phyloP scores from a whole-genome alignment of 2,113 vertebrate genomes.

The Pseudorectes ferrugineus region DNA sequence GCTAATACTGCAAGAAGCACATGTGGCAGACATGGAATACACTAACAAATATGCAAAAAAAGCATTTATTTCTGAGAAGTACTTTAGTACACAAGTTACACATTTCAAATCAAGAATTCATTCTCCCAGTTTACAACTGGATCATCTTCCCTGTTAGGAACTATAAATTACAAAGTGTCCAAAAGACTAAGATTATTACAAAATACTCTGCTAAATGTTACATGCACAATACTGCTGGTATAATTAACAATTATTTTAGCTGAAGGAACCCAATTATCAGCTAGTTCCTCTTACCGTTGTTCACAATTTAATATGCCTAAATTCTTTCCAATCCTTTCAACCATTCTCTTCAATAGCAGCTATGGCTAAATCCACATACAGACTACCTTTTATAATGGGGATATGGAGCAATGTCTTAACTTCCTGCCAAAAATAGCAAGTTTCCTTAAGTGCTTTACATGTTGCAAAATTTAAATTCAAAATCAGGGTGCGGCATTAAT shows the following conservation, averaged over 20 bases:
- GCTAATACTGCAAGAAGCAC: neutral
- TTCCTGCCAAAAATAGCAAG: neutral
- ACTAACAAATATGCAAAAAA: conserved; percentile 37
- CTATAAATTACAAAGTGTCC: neutral
- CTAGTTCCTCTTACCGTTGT: neutral
- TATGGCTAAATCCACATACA: neutral
- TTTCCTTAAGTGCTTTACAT: neutral
- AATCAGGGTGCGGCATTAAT: neutral
- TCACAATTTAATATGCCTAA: neutral
- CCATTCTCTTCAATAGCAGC: neutral
- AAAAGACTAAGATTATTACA: neutral
- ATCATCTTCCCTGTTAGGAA: neutral
- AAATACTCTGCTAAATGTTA: neutral
- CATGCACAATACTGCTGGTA: neutral
- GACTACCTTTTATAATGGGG: neutral
- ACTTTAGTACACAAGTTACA: conserved; percentile 50
- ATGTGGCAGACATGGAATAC: neutral
- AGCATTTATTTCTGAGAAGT: conserved; percentile 46
- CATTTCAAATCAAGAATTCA: conserved; percentile 16
- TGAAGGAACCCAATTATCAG: neutral
- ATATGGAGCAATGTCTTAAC: neutral
- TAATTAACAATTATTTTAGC: neutral
- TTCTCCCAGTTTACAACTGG: conserved; percentile 24
- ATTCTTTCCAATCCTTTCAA: neutral
- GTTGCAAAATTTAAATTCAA: neutral